Percentiles rank a stretch among this genome's conserved stretches.
Evolutionary conservation across 1,140 invertebrate species (phyloP).

Genomic region (Drosophila mojavensis): DNA sequence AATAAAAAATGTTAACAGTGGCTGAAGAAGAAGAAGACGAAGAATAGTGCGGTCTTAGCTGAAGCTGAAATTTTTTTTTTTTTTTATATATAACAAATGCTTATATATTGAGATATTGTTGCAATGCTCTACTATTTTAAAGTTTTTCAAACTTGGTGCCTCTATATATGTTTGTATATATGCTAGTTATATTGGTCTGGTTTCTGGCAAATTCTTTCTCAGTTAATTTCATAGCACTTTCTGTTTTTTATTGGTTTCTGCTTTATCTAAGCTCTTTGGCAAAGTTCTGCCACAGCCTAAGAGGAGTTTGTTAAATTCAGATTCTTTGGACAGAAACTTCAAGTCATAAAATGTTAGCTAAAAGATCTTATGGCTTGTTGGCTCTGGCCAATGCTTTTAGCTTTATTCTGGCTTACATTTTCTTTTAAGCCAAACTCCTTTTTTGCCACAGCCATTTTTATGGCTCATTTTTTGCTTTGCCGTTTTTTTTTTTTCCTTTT

Average conservation of each 20-base stretch:
- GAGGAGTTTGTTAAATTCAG: conserved; percentile 39
- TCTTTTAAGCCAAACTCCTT: conserved; percentile 57
- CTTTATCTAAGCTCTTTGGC: conserved; percentile 7
- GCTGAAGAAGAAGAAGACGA: conserved; percentile 11
- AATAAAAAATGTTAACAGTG: neutral
- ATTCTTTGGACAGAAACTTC: conserved; percentile 36
- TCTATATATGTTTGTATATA: too few species aligned
- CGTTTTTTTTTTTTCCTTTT: conserved; percentile 3
- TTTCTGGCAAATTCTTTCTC: neutral
- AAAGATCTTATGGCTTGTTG: conserved; percentile 42
- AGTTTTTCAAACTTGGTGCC: neutral
- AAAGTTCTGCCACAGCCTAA: conserved; percentile 10
- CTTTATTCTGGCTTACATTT: conserved; percentile 26
- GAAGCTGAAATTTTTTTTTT: neutral
- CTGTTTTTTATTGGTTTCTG: neutral
- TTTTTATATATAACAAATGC: conserved; percentile 7
- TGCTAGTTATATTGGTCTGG: neutral
- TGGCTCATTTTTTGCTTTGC: conserved; percentile 37
- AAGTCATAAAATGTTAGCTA: conserved; percentile 40
- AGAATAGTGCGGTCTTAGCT: neutral
- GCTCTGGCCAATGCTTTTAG: conserved; percentile 15
- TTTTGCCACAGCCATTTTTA: conserved; percentile 71
- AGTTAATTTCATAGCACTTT: conserved; percentile 16
- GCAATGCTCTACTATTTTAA: neutral
- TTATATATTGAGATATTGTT: conserved; percentile 1